A percentile compares a stretch with the other conserved stretches of the same genome.
Conservation (phyloP, 2,797 vertebrate species). For the Phataginus tetradactyla region DNA sequence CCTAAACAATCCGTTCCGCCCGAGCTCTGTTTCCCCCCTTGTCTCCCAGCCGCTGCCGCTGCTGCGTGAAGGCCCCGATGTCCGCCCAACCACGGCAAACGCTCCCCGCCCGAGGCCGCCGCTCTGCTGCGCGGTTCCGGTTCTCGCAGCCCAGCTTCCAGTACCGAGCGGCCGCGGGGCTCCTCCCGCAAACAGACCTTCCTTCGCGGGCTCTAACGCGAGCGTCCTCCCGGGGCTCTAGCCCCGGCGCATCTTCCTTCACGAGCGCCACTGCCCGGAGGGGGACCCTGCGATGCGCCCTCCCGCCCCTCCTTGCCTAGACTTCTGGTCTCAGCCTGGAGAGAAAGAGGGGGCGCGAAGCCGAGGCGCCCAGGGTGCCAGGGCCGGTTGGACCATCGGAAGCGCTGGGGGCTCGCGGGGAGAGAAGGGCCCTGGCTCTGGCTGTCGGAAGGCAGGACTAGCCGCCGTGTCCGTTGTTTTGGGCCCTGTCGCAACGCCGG, state of each 20-base stretch:
- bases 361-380: background rate
- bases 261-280: background rate
- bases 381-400: background rate
- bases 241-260: background rate
- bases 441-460: background rate
- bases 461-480: background rate
- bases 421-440: background rate
- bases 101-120: background rate
- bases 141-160: background rate
- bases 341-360: background rate
- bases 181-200: background rate
- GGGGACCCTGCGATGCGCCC: accelerated
- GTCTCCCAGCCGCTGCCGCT: background rate
- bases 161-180: accelerated
- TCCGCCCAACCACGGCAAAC: background rate
- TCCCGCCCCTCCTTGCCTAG: background rate
- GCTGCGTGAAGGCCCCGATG: accelerated
- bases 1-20: background rate
- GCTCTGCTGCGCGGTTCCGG: background rate
- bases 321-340: background rate
- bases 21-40: background rate
- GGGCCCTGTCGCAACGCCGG: background rate
- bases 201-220: background rate
- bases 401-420: background rate
- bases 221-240: background rate